These are phyloP conservation scores for Oscheius sp. DNA, from an alignment of 1,140 invertebrate species.

Conservation along the genomic window DNA sequence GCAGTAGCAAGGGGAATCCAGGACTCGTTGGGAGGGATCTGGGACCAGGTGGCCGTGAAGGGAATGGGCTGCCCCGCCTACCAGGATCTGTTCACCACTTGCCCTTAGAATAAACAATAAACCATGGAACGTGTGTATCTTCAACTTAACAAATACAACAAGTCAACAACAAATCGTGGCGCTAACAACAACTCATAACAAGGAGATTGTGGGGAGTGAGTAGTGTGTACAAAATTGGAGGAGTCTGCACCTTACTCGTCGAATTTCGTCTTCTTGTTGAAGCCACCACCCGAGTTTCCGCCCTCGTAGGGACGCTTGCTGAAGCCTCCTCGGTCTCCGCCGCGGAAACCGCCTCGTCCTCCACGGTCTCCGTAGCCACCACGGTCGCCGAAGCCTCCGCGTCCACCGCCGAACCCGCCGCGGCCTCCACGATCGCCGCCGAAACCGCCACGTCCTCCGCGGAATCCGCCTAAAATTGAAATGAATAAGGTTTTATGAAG, in stretches of 20 bases:
- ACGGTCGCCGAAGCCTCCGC: slow-evolving; percentile 37
- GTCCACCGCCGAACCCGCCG: slow-evolving; percentile 35
- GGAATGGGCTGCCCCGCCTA: too few relatives aligned
- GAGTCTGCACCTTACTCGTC: slow-evolving; percentile 32
- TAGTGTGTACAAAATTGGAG: background rate
- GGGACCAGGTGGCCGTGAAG: too few relatives aligned
- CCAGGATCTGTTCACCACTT: too few relatives aligned
- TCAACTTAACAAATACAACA: background rate
- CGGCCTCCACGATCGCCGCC: slow-evolving; percentile 36
- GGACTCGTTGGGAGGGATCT: too few relatives aligned
- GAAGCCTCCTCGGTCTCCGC: slow-evolving; percentile 37
- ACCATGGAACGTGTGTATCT: too few relatives aligned
- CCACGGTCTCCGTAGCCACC: slow-evolving; percentile 24
- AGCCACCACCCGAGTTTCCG: slow-evolving; percentile 16
- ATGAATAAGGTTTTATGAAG: slow-evolving; percentile 37
- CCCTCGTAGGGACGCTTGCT: slow-evolving; percentile 43
- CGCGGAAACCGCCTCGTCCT: slow-evolving; percentile 24
- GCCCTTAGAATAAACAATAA: too few relatives aligned
- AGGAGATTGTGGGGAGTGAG: background rate
- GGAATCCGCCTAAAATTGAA: background rate
- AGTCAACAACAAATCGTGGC: slow-evolving; percentile 9
- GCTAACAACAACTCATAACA: slow-evolving; percentile 30
- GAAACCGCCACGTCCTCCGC: slow-evolving; percentile 25
- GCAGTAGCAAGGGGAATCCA: too few relatives aligned
- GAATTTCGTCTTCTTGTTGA: slow-evolving; percentile 47